phyloP scores from a whole-genome alignment of 2,888 invertebrate genomes.

The Drosophila longiperda region DNA sequence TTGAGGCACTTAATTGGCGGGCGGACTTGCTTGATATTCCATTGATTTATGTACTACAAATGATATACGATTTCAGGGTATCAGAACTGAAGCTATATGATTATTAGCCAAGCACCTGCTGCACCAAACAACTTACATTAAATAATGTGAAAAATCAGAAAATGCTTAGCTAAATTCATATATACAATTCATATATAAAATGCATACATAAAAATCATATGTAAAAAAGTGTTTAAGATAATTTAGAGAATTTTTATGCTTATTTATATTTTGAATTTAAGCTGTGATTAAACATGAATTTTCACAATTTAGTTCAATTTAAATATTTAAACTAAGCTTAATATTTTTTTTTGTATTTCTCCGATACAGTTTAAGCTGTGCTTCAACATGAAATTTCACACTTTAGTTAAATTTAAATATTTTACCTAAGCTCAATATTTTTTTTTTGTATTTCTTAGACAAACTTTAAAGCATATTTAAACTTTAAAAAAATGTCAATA shows the following conservation, averaged over 20 bases:
- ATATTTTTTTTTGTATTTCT: no score
- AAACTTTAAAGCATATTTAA: background rate
- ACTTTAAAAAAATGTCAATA: background rate
- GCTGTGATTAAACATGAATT: background rate
- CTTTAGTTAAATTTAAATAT: background rate
- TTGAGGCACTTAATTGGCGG: constrained; percentile 77
- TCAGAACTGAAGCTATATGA: no score
- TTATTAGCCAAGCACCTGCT: background rate
- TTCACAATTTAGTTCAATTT: background rate
- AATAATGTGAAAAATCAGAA: background rate
- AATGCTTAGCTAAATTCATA: background rate
- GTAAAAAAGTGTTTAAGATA: no score
- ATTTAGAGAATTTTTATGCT: background rate
- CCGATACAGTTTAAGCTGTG: background rate
- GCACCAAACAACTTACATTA: background rate
- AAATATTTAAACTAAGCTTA: background rate
- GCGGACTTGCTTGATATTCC: constrained; percentile 22
- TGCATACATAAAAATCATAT: no score
- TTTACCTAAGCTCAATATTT: background rate
- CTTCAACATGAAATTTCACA: background rate
- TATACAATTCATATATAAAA: no score
- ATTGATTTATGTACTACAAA: constrained; percentile 51
- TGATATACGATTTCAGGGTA: background rate
- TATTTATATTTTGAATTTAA: background rate
- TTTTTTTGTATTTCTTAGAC: background rate